Base-by-base conservation (phyloP, 2,888 invertebrate species). In the Eutolmus rufibarbis region DNA sequence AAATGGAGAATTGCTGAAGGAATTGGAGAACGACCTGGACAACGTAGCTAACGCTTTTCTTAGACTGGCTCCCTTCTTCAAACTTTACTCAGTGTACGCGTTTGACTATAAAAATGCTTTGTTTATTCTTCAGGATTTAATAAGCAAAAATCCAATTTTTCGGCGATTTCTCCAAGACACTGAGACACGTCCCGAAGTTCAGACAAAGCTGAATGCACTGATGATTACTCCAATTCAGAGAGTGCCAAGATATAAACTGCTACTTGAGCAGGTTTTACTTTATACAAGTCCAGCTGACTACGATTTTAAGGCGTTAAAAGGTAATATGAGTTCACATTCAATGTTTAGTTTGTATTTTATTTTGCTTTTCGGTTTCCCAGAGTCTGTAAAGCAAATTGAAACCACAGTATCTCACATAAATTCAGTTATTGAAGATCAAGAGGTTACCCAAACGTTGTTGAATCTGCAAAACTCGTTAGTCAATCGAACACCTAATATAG, bases 151-250 rank as follows among this genome's bases (percentile, higher is more conserved):
- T 91, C 92, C 93, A 16, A 92, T 92, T 76, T 94, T 95, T 90
- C 92, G 94, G 14, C 93, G 93, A 89, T 95, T 95, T 90, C 91
- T 96, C 56, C 93, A 93, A 87, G 92, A 92, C 40, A 95, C 96
- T 90, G 96, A 96, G 92, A 94, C 94, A 3, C 93, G 95, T 12
- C 95, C 96, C 8, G 96, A 96, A 91, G 95, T 96, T 78, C 94
- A 94, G 89, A 94, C 94, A 66, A 96, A 96, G 91, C 91, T 97
- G 5, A 95, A 95, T 87, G 95, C 96, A 0, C 92, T 97, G 66
- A 93, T 97, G 89, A 97, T 97, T 89, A 95, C 95, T 2, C 97
- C 97, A 16, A 96, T 97, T 89, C 97, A 97, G 91, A 93, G 97
- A 90, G 94, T 97, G 84, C 97, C 97, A 0, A 94, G 96, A 81